Conservation (phyloP, 2,113 vertebrate genomes). For the Triplophysa rosa region DNA sequence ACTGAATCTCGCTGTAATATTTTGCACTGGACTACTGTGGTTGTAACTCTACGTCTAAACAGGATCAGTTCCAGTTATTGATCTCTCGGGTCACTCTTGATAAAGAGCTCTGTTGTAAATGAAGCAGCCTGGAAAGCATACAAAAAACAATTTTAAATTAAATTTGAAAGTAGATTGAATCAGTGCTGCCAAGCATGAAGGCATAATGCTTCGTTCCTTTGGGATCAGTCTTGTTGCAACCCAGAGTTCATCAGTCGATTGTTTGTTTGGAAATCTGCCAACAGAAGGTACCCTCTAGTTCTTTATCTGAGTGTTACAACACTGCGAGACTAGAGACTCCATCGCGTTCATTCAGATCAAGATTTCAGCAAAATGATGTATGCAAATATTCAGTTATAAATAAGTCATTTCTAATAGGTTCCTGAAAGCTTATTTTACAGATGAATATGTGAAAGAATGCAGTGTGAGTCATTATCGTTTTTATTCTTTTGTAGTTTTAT, state of each 20-base stretch:
- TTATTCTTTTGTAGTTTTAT: conserved; percentile 80
- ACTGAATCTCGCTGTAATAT: too few species aligned
- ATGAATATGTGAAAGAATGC: background rate
- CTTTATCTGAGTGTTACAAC: background rate
- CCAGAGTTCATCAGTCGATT: conserved; percentile 26
- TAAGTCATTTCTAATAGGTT: background rate
- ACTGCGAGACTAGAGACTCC: background rate
- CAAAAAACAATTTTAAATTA: too few species aligned
- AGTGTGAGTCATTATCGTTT: conserved; percentile 4
- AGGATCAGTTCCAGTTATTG: too few species aligned
- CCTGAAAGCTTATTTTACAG: background rate
- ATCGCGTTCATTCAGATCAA: background rate
- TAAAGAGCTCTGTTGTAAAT: too few species aligned
- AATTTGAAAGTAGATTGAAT: background rate
- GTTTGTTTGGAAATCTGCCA: conserved; percentile 7
- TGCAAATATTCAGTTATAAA: background rate
- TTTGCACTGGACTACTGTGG: too few species aligned
- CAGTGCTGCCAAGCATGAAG: background rate
- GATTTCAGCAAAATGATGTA: background rate
- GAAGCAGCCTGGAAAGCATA: too few species aligned
- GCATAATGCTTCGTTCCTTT: background rate
- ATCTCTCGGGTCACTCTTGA: too few species aligned
- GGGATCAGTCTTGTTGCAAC: background rate
- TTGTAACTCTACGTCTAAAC: too few species aligned
- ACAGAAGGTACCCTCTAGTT: background rate